Evolutionary conservation across 2,113 vertebrate species (phyloP), one percentile per base, ranked within the genome.

Genomic region (Motacilla alba): DNA sequence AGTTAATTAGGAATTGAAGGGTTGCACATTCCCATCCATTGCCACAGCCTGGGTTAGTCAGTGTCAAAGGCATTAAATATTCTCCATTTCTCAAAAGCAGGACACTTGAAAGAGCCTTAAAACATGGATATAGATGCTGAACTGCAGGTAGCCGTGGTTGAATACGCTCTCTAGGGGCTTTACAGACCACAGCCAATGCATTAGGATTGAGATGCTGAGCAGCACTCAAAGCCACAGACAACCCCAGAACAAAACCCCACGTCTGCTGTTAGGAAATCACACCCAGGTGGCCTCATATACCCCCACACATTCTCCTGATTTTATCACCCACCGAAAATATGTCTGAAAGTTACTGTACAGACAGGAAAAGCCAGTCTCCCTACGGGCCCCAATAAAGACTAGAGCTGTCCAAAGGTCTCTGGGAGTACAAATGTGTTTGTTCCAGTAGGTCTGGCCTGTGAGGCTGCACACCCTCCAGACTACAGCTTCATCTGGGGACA

Each of bases 281-380:
- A 90, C 41, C 56, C 79, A 83, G 47, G 60, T 94, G 86, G 73
- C 93, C 93, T 97, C 66, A 79, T 78, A 55, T 92, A 83, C 35
- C 86, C 95, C 59, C 37, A 20, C 26, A 74, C 58, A 81, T 47
- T 83, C 59, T 78, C 52, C 68, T 86, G 92, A 96, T 94, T 89
- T 90, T 93, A 94, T 95, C 92, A 69, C n/a, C 76, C 66, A 79
- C 26, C 0, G 60, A 93, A 96, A 93, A 89, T 90, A 84, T 87
- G 93, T 97, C 92, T 93, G 90, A 95, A 86, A 94, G 76, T 30
- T 33, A 89, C 79, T 58, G 82, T 64, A 78, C 94, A 84, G 83
- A 96, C 96, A 93, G 86, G 95, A 96, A 96, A 96, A 97, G 92
- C 93, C 88, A 92, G 93, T 94, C 88, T 95, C 66, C 50, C 30